Percentiles rank a stretch among this genome's conserved stretches.
phyloP scores from a whole-genome alignment of 2,797 vertebrate species.

The Huso huso region DNA sequence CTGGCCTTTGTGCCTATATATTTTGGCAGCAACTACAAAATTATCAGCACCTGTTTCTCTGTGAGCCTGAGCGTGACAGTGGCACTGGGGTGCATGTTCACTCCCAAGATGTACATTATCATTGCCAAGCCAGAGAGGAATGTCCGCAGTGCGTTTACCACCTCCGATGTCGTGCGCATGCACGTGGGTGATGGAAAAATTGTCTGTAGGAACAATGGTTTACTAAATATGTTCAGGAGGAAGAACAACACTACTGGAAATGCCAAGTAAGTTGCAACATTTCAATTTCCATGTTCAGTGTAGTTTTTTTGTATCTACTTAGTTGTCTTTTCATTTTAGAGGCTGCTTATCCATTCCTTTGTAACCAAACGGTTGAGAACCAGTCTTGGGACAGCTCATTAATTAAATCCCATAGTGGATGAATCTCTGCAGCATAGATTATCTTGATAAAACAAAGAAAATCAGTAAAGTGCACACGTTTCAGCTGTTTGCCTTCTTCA shows the following conservation, averaged over 20 bases:
- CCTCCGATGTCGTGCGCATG: conserved; percentile 96
- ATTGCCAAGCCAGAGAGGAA: conserved; percentile 97
- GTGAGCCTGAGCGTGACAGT: conserved; percentile 96
- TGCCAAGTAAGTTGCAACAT: too few species aligned
- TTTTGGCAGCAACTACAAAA: conserved; percentile 98
- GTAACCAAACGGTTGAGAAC: too few species aligned
- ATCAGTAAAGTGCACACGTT: too few species aligned
- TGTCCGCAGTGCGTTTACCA: conserved; percentile 97
- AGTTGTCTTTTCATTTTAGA: too few species aligned
- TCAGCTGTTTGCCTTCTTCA: too few species aligned
- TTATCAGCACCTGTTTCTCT: conserved; percentile 96
- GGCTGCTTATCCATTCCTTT: too few species aligned
- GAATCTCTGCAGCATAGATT: too few species aligned
- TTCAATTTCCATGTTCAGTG: too few species aligned
- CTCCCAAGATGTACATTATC: conserved; percentile 99
- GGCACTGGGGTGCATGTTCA: conserved; percentile 97
- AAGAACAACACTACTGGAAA: conserved; percentile 61
- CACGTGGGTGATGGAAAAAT: conserved; percentile 94
- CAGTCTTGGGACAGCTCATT: too few species aligned
- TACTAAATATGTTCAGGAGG: conserved; percentile 92
- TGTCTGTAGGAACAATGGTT: conserved; percentile 81
- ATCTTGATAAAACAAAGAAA: too few species aligned
- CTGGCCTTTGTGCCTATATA: conserved; percentile 91
- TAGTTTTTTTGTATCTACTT: too few species aligned
- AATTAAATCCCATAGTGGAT: too few species aligned